Evolutionary conservation across 2,888 invertebrate genomes (phyloP), one percentile per base, ranked within the genome.

Genomic region (Tetrapedia diversipes): DNA sequence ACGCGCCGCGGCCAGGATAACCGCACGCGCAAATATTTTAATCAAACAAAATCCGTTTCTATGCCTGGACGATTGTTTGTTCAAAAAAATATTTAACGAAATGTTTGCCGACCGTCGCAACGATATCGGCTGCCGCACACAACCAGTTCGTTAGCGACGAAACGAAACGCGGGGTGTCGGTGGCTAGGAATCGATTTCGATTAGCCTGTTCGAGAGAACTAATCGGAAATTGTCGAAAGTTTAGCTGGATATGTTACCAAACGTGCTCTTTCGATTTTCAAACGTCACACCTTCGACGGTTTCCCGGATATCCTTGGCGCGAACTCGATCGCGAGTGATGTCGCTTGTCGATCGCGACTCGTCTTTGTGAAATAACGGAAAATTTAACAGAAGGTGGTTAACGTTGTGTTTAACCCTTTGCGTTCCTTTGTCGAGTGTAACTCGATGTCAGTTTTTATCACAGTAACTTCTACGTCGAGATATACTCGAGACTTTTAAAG

Each of bases 181-280:
- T 4, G n/a, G 2, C n/a, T 8, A 10, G 16, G 24, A 6, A 27
- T 53, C 37, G 57, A 49, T 60, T 47, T 66, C 49, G 54, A 60
- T 76, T n/a, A n/a, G n/a, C n/a, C 56, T 37, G 34, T 65, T 41
- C 49, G 56, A 41, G 65, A 56, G 43, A 60, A 49, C 56, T 60
- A 61, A 74, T 56, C 60, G 49, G 60, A 61, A 66, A 49, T 66
- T 51, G 75, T 24, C 47, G 74, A 54, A 61, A 51, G 66, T 63
- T 76, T 74, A 67, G 41, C 49, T 45, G 57, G 37, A 73, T 32
- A 61, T 76, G 67, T 64, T 65, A 54, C 39, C 24, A n/a, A n/a
- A n/a, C 27, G 39, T 45, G 63, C 51, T 70, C 57, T 63, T 78
- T 76, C 74, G 70, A 79, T 78, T 78, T 79, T 54, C 69, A 37